phyloP scores from a whole-genome alignment of 2,113 vertebrate species.

The Girardinichthys multiradiatus region DNA sequence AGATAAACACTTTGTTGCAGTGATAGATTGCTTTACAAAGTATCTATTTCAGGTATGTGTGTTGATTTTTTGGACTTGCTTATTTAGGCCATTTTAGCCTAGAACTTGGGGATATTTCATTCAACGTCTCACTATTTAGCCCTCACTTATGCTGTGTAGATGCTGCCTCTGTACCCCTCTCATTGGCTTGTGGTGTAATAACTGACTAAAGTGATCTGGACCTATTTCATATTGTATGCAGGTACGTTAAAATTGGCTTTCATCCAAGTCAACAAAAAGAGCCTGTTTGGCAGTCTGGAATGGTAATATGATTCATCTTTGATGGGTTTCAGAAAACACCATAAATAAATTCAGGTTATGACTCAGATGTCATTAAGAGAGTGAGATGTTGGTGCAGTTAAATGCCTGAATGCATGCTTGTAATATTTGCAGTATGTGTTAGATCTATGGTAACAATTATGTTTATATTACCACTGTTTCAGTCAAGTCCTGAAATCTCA shows the following conservation, averaged over 20 bases:
- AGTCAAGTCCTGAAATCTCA: slow-evolving; percentile 74
- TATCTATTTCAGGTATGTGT: slow-evolving; percentile 53
- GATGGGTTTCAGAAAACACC: slow-evolving; percentile 75
- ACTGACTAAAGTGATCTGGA: slow-evolving; percentile 72
- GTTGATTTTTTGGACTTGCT: slow-evolving; percentile 84
- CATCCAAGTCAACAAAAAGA: slow-evolving; percentile 63
- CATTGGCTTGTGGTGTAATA: slow-evolving; percentile 85
- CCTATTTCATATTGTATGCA: slow-evolving; percentile 66
- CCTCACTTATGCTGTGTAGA: slow-evolving; percentile 90
- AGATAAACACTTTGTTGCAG: slow-evolving; percentile 54
- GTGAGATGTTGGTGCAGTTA: slow-evolving; percentile 73
- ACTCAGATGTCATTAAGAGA: slow-evolving; percentile 68
- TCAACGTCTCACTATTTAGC: slow-evolving; percentile 83
- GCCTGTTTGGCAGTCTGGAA: slow-evolving; percentile 59
- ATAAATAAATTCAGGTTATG: slow-evolving; percentile 77
- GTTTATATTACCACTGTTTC: slow-evolving; percentile 77
- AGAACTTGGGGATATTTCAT: slow-evolving; percentile 85
- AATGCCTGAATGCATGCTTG: slow-evolving; percentile 79
- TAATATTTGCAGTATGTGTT: slow-evolving; percentile 75
- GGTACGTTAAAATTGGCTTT: slow-evolving; percentile 76
- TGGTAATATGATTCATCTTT: slow-evolving; percentile 71
- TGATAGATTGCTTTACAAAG: slow-evolving; percentile 69
- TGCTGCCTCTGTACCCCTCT: slow-evolving; percentile 85
- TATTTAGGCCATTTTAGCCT: slow-evolving; percentile 83
- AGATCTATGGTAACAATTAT: slow-evolving; percentile 78